phyloP scores from a whole-genome alignment of 2,888 invertebrate genomes.

The Laspeyria flexula region DNA sequence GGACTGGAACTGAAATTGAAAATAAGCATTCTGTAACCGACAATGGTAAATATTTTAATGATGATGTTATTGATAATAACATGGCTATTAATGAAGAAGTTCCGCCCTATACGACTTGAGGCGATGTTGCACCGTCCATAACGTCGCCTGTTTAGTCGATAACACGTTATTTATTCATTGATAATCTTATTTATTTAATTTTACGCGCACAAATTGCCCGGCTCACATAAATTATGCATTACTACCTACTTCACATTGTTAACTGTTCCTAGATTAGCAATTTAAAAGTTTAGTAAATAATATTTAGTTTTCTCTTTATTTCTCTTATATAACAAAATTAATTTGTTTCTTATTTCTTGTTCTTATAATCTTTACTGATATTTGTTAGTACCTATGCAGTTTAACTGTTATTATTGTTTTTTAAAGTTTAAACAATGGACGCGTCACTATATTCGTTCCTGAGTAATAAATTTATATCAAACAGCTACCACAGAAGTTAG shows the following conservation, averaged over 20 bases:
- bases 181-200: conserved; percentile 22
- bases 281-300: conserved; percentile 11
- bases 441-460: too few species aligned
- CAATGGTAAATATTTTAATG: conserved; percentile 24
- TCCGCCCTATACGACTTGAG: conserved; percentile 13
- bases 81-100: conserved; percentile 8
- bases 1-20: conserved; percentile 55
- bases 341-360: too few species aligned
- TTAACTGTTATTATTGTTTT: too few species aligned
- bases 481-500: conserved; percentile 20
- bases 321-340: too few species aligned
- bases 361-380: too few species aligned
- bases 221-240: conserved; percentile 23
- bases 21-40: conserved; percentile 26
- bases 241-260: conserved; percentile 11
- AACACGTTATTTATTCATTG: conserved; percentile 25
- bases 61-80: conserved; percentile 11
- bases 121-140: conserved; percentile 12
- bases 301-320: too few species aligned
- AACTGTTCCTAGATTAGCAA: conserved; percentile 17
- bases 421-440: too few species aligned
- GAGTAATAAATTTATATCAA: too few species aligned
- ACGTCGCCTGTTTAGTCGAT: conserved; percentile 26
- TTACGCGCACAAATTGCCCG: conserved; percentile 9
- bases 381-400: too few species aligned